A percentile compares a stretch with the other conserved stretches of the same genome.
Conservation (phyloP, 2,797 vertebrate species). For the Aulostomus chinensis region DNA sequence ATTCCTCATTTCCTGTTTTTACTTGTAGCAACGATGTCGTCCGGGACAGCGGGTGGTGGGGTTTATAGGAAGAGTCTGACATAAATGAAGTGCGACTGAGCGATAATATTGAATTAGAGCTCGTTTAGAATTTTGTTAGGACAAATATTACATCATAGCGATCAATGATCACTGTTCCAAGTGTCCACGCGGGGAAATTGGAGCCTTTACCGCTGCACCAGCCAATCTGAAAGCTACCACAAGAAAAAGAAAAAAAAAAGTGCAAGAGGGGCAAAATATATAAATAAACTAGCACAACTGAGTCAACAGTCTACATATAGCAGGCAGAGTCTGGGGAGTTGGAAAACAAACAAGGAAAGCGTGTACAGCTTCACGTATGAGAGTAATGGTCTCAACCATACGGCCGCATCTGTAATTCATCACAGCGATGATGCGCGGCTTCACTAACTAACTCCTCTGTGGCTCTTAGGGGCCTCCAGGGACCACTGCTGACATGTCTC, state of each 20-base stretch:
- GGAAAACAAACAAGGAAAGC: constrained; percentile 41
- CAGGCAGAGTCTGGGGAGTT: constrained; percentile 28
- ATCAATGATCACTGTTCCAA: no score
- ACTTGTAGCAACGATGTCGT: no score
- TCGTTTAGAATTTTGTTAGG: no score
- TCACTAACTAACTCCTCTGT: constrained; percentile 39
- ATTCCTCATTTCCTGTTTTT: no score
- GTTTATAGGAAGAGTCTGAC: no score
- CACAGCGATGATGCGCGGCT: constrained; percentile 32
- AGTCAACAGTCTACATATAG: constrained; percentile 57
- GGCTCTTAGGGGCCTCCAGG: constrained; percentile 18
- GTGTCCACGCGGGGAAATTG: constrained; percentile 36
- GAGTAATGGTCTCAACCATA: constrained; percentile 54
- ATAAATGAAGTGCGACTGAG: no score
- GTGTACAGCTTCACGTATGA: constrained; percentile 27
- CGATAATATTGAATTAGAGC: no score
- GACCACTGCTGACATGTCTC: constrained; percentile 26
- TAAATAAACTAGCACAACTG: constrained; percentile 66
- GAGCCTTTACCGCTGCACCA: constrained; percentile 42
- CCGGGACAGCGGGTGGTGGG: no score
- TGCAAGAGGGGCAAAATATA: constrained; percentile 62
- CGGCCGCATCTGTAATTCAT: constrained; percentile 57
- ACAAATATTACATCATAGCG: no score
- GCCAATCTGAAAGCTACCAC: constrained; percentile 23
- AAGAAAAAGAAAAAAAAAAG: constrained; percentile 48